Evolutionary conservation across 2,113 vertebrate genomes (phyloP).

Genomic region (Alectura lathami): DNA sequence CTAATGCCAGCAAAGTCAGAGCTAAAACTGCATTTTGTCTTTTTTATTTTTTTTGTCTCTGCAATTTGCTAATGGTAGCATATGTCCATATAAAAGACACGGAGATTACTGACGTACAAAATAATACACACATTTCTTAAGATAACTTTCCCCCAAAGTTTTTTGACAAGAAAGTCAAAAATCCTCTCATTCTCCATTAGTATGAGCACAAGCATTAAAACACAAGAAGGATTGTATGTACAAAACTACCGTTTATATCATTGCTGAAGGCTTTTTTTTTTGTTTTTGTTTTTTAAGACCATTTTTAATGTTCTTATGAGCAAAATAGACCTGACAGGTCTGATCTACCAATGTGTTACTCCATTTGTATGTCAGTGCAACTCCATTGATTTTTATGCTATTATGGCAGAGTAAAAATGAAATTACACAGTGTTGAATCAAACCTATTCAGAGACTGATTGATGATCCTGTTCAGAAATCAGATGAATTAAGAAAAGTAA

Average conservation of each 20-base stretch:
- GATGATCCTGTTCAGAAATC: constrained; percentile 24
- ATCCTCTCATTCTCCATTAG: neutral
- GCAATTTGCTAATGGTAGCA: neutral
- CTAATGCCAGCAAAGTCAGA: neutral
- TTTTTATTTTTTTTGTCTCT: neutral
- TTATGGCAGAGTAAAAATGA: constrained; percentile 22
- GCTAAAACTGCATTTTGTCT: neutral
- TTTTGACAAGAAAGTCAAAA: neutral
- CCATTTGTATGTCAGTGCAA: neutral
- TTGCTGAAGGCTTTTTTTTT: neutral
- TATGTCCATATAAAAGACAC: neutral
- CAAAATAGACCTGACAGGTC: constrained; percentile 1
- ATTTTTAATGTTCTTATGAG: neutral
- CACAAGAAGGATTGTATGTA: neutral
- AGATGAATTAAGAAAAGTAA: constrained; percentile 47
- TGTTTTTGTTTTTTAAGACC: neutral
- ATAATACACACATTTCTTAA: neutral
- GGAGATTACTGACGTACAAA: neutral
- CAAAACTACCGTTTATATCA: neutral
- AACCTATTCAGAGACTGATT: constrained; percentile 13
- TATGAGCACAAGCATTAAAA: neutral
- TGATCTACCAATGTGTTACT: neutral
- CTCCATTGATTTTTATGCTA: constrained; percentile 44
- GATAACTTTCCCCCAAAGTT: neutral
- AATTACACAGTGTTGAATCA: constrained; percentile 6